phyloP scores from a whole-genome alignment of 2,888 invertebrate genomes.

The Steinernema carpocapsae region DNA sequence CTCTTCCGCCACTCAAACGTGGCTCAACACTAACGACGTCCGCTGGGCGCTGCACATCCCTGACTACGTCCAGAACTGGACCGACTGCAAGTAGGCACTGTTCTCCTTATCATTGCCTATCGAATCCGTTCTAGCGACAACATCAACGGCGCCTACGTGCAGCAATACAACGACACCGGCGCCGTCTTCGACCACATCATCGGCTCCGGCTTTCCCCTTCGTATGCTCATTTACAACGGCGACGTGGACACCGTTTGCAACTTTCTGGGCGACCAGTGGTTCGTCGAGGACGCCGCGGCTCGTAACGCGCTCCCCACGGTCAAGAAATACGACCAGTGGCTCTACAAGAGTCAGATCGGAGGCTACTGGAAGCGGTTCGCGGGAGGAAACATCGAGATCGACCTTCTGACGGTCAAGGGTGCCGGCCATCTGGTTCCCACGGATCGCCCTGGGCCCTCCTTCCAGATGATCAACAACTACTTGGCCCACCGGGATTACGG shows the following conservation, averaged over 20 bases:
- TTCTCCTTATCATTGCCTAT: not conserved
- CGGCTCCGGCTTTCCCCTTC: constrained; percentile 38
- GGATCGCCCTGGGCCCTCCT: not conserved
- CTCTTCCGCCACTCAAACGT: constrained; percentile 45
- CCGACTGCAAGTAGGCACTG: constrained; percentile 39
- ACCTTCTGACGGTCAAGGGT: not conserved
- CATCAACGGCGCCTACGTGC: constrained; percentile 53
- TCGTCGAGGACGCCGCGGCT: constrained; percentile 52
- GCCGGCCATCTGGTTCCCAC: not conserved
- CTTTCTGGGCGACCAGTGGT: constrained; percentile 63
- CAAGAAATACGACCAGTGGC: constrained; percentile 48
- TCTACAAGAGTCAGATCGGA: not conserved
- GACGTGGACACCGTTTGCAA: constrained; percentile 61
- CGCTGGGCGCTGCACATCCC: constrained; percentile 59
- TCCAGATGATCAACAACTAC: not conserved
- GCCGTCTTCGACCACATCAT: constrained; percentile 53
- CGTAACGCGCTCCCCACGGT: constrained; percentile 44
- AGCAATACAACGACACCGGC: constrained; percentile 55
- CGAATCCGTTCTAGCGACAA: constrained; percentile 48
- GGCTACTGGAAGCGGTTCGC: constrained; percentile 40
- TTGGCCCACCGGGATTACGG: no score
- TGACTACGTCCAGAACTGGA: constrained; percentile 49
- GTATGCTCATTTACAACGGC: constrained; percentile 54
- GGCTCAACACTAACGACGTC: constrained; percentile 48
- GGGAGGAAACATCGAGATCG: constrained; percentile 42